Percentiles rank a stretch among this genome's conserved stretches.
These are phyloP conservation scores for Myodes glareolus DNA, from an alignment of 2,113 vertebrate genomes.

Conservation along the genomic window DNA sequence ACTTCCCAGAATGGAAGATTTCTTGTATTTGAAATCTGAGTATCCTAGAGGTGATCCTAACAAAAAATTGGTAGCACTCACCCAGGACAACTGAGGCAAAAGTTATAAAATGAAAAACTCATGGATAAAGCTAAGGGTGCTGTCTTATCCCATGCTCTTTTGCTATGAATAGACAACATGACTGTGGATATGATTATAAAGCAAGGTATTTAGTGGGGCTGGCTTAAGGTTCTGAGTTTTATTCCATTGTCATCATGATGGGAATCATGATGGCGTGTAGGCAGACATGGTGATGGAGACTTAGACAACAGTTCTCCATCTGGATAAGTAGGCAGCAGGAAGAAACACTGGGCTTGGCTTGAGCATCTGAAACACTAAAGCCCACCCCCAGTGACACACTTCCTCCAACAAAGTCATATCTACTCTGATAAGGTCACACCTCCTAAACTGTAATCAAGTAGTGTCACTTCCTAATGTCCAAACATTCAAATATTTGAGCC, in stretches of 20 bases:
- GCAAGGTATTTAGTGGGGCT: not conserved
- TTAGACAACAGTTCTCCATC: not conserved
- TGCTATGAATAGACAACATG: not conserved
- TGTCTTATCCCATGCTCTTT: not conserved
- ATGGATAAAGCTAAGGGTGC: not conserved
- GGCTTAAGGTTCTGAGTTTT: not conserved
- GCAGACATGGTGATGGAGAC: not conserved
- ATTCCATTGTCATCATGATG: not conserved
- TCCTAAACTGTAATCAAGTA: not conserved
- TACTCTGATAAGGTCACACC: no score
- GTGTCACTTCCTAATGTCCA: not conserved
- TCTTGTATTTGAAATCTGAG: slow-evolving; percentile 15
- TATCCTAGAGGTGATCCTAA: not conserved
- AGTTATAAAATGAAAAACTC: not conserved
- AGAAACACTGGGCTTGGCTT: not conserved
- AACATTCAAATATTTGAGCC: no score
- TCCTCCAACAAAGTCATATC: not conserved
- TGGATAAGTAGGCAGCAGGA: not conserved
- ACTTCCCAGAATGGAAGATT: not conserved
- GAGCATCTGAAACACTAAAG: not conserved
- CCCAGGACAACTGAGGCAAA: not conserved
- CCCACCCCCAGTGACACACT: not conserved
- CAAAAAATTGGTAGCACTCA: not conserved
- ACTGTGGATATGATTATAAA: not conserved
- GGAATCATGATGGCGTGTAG: not conserved